phyloP scores from a whole-genome alignment of 2,888 invertebrate genomes.

The Agrotis clavis region DNA sequence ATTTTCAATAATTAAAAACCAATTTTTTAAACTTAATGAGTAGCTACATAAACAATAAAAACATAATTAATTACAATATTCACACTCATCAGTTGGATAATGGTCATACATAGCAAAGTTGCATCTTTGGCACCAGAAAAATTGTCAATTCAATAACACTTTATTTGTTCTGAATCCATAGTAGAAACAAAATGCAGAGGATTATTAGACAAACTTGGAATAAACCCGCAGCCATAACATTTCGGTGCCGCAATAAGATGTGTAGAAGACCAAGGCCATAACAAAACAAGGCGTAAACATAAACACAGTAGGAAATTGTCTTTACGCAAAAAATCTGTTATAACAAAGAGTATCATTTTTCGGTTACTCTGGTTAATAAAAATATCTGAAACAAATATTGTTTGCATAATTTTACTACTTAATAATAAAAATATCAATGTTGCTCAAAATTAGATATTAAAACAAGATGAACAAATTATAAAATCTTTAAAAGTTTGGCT shows the following conservation, averaged over 20 bases:
- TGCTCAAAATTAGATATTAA: too few species aligned
- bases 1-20: neutral
- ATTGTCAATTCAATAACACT: constrained; percentile 1
- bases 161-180: neutral
- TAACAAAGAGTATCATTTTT: too few species aligned
- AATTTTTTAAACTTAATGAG: neutral
- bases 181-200: constrained; percentile 1
- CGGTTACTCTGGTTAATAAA: too few species aligned
- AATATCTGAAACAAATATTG: too few species aligned
- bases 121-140: neutral
- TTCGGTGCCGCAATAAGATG: neutral
- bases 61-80: constrained; percentile 1
- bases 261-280: constrained; percentile 1
- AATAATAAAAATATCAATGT: too few species aligned
- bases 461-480: too few species aligned
- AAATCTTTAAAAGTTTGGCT: too few species aligned
- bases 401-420: too few species aligned
- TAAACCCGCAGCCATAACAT: too few species aligned
- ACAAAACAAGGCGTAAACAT: constrained; percentile 1
- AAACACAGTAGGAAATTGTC: too few species aligned
- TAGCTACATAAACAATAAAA: neutral
- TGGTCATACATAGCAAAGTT: neutral
- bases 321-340: too few species aligned
- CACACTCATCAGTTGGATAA: constrained; percentile 3
- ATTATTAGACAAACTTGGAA: too few species aligned